Evolutionary conservation across 2,113 vertebrate species (phyloP).

Genomic region (Pachycephala philippinensis): DNA sequence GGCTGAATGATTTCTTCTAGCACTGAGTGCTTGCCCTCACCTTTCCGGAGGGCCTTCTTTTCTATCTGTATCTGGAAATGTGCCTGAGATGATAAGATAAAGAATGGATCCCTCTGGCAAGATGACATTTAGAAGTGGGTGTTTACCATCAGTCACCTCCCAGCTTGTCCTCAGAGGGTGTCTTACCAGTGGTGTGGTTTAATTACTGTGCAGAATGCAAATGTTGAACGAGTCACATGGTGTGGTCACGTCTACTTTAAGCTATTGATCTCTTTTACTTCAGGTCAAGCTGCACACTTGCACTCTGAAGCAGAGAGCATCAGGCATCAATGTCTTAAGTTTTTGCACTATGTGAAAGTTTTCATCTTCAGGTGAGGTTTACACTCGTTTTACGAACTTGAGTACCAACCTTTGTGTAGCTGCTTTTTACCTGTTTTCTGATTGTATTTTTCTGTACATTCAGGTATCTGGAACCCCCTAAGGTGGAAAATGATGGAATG

Average conservation of each 20-base stretch:
- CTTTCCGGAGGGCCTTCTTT: neutral
- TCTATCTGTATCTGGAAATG: neutral
- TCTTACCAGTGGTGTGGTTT: neutral
- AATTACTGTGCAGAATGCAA: neutral
- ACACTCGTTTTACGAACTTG: neutral
- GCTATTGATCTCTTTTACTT: conserved; percentile 38
- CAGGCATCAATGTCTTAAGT: conserved; percentile 83
- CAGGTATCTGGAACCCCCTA: conserved; percentile 79
- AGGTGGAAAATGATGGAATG: conserved; percentile 37
- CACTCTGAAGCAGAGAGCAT: conserved; percentile 87
- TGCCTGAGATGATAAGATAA: neutral
- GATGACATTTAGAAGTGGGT: neutral
- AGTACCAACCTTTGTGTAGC: neutral
- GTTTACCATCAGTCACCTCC: neutral
- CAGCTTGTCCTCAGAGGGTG: neutral
- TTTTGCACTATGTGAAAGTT: conserved; percentile 92
- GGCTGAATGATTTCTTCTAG: neutral
- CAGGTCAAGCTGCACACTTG: conserved; percentile 83
- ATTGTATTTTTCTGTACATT: neutral
- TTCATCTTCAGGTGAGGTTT: conserved; percentile 88
- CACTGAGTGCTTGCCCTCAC: neutral
- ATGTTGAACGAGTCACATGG: neutral
- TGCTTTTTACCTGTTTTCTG: neutral
- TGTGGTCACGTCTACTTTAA: neutral
- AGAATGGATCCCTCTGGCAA: neutral